phyloP scores from a whole-genome alignment of 2,888 invertebrate genomes.

The Chymomyza caudatula region DNA sequence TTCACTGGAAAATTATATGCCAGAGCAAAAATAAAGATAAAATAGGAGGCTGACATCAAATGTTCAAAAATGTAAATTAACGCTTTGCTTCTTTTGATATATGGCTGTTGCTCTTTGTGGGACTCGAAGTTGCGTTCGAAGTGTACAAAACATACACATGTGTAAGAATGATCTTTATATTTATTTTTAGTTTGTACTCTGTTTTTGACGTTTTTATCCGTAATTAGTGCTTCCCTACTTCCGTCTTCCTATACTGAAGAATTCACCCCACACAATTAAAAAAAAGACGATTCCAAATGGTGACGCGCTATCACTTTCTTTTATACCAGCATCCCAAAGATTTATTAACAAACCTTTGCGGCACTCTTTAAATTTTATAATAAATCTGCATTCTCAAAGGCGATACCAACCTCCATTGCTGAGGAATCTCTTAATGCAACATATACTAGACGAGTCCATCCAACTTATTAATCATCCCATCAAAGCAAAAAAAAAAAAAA shows the following conservation, averaged over 20 bases:
- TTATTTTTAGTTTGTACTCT: conserved; percentile 11
- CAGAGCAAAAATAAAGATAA: not conserved
- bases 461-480: too few species aligned
- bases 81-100: conserved; percentile 73
- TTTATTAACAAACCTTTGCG: too few species aligned
- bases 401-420: too few species aligned
- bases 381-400: too few species aligned
- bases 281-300: too few species aligned
- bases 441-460: too few species aligned
- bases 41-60: conserved; percentile 5
- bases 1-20: not conserved
- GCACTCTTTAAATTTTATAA: too few species aligned
- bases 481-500: too few species aligned
- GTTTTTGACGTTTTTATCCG: conserved; percentile 10
- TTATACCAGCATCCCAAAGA: too few species aligned
- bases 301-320: too few species aligned
- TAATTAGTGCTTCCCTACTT: conserved; percentile 8
- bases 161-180: conserved; percentile 14
- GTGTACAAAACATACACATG: not conserved
- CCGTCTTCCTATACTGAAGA: not conserved
- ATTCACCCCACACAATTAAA: not conserved
- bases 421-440: too few species aligned
- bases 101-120: conserved; percentile 56
- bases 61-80: conserved; percentile 59
- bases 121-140: not conserved